phyloP scores from a whole-genome alignment of 1,140 invertebrate genomes.

The Anastatus disparis region DNA sequence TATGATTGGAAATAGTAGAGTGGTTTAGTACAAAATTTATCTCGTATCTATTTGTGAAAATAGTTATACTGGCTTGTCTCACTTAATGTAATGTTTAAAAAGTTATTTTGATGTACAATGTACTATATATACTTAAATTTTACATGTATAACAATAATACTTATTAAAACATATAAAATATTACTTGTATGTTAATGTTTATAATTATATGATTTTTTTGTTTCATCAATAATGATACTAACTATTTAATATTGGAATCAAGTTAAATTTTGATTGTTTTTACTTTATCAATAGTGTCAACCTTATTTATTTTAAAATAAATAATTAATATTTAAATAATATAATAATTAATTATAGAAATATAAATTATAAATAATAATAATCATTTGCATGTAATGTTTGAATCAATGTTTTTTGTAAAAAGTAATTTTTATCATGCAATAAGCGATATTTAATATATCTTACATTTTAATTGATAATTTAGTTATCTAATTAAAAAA shows the following conservation, averaged over 20 bases:
- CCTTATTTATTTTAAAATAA: not conserved
- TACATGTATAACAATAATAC: not conserved
- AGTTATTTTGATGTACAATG: conserved; percentile 2
- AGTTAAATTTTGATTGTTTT: conserved; percentile 1
- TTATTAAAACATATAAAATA: not conserved
- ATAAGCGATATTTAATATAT: conserved; percentile 8
- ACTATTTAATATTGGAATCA: not conserved
- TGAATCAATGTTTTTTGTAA: conserved; percentile 8
- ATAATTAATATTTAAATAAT: not conserved
- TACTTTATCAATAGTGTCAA: not conserved
- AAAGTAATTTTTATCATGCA: not conserved
- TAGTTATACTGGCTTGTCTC: conserved; percentile 26
- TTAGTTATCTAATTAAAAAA: not conserved
- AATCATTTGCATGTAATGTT: conserved; percentile 32
- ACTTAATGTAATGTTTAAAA: not conserved
- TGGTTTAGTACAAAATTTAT: not conserved
- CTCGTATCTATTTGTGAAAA: not conserved
- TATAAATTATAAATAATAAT: conserved; percentile 16
- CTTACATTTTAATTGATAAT: not conserved
- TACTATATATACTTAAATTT: not conserved
- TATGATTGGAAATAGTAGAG: not conserved
- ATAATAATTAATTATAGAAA: conserved; percentile 14
- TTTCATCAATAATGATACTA: not conserved
- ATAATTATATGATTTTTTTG: not conserved
- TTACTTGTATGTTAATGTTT: not conserved